These are phyloP conservation scores for Drosophila mayaguana DNA, from an alignment of 2,888 invertebrate species.

Conservation along the genomic window DNA sequence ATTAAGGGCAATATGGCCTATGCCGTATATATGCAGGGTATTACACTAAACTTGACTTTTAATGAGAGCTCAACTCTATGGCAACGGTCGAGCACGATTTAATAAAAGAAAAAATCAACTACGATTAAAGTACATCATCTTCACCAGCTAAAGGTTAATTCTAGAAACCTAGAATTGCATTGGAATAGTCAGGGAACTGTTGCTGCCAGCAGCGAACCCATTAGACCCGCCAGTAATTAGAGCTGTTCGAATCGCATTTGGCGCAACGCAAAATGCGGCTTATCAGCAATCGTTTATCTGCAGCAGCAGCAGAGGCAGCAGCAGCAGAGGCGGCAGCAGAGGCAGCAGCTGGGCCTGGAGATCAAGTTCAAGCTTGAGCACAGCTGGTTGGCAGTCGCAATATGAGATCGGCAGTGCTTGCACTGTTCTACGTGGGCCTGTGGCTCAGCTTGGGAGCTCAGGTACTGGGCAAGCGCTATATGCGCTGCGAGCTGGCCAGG, in stretches of 20 bases:
- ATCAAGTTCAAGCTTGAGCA: constrained; percentile 29
- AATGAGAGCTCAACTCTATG: background rate
- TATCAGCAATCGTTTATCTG: constrained; percentile 34
- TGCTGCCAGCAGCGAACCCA: background rate
- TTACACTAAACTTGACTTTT: background rate
- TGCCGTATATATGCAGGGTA: background rate
- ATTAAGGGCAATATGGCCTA: background rate
- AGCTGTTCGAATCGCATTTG: background rate
- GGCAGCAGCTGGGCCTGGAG: constrained; percentile 4
- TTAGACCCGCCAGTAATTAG: constrained; percentile 9
- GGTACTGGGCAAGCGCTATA: constrained; percentile 62
- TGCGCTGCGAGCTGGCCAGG: constrained; percentile 80
- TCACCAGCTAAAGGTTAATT: background rate
- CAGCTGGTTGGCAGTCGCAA: constrained; percentile 49
- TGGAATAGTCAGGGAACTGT: background rate
- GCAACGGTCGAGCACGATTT: background rate
- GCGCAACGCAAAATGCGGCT: constrained; percentile 46
- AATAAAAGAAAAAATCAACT: background rate
- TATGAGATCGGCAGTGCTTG: constrained; percentile 52
- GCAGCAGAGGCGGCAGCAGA: background rate
- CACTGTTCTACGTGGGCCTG: constrained; percentile 36
- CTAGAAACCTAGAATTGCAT: background rate
- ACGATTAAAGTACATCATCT: background rate
- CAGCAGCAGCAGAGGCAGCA: background rate
- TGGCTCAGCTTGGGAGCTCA: constrained; percentile 18